Evolutionary conservation across 2,113 vertebrate species (phyloP), one percentile per base, ranked within the genome.

Genomic region (Turnix velox): DNA sequence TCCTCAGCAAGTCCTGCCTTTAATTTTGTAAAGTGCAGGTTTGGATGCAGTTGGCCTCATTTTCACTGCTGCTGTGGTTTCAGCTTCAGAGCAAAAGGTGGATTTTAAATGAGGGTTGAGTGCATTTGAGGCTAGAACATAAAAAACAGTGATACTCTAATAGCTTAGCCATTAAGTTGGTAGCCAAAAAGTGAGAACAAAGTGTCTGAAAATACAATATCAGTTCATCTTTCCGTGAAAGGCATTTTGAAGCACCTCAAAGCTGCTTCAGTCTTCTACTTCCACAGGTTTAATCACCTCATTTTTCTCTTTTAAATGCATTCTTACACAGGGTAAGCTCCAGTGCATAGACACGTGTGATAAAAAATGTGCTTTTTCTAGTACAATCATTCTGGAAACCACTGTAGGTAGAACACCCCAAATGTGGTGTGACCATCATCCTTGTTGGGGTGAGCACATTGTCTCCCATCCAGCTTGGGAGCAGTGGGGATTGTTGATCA

Each of bases 51-150:
- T 54, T 27, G 1, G 42, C 74, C 39, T 79, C 67, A 54, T 90
- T 94, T 89, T 65, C 46, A 39, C 75, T 1, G 3, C 79, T 92
- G 57, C 73, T 14, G 0, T 39, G n/a, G 67, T 80, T 88, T 77
- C 45, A 74, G 20, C 75, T 90, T 83, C 83, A 68, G 90, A 94
- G 92, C 58, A 87, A 85, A 87, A 95, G 89, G 90, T 94, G 84
- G 58, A 65, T 87, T 92, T 96, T 84, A 90, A 91, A 94, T 94
- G 65, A 85, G 58, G 10, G 78, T 93, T 90, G 75, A 87, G 85
- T 91, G 73, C 79, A 77, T 93, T 93, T 76, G 79, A 95, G 72
- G 67, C 59, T 90, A 15, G 90, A 87, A 22, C 46, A 9, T 68
- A 91, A 77, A 82, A 82, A 85, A 66, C 58, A 76, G 55, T 57